phyloP scores from a whole-genome alignment of 2,888 invertebrate species.

The Antheraea yamamai region DNA sequence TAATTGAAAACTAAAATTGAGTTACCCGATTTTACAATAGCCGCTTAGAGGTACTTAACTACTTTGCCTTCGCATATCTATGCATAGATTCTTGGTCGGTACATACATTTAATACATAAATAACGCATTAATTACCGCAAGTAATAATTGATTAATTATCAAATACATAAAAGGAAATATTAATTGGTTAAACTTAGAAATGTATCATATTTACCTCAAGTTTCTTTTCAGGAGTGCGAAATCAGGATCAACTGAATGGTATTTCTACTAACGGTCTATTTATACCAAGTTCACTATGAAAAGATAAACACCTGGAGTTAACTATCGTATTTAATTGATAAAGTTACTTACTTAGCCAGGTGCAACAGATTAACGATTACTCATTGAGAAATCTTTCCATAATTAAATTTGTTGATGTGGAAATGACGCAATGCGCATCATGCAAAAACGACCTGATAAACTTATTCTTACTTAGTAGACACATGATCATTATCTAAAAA shows the following conservation, averaged over 20 bases:
- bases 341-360: background rate
- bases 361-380: background rate
- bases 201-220: background rate
- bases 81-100: too few relatives aligned
- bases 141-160: too few relatives aligned
- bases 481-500: too few relatives aligned
- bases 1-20: too few relatives aligned
- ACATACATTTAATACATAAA: too few relatives aligned
- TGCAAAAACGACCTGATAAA: too few relatives aligned
- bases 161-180: too few relatives aligned
- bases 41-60: too few relatives aligned
- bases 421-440: background rate
- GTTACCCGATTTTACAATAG: too few relatives aligned
- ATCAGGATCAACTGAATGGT: background rate
- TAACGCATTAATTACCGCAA: too few relatives aligned
- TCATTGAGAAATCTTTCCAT: background rate
- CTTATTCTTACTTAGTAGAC: too few relatives aligned
- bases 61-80: too few relatives aligned
- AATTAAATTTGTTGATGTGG: background rate
- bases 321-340: background rate
- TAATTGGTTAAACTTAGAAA: background rate
- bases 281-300: background rate
- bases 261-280: background rate
- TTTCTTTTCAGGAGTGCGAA: background rate
- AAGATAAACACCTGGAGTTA: constrained; percentile 1